Percentiles rank a stretch among this genome's conserved stretches.
These are phyloP conservation scores for Erebia palarica DNA, from an alignment of 2,888 invertebrate species.

Conservation along the genomic window DNA sequence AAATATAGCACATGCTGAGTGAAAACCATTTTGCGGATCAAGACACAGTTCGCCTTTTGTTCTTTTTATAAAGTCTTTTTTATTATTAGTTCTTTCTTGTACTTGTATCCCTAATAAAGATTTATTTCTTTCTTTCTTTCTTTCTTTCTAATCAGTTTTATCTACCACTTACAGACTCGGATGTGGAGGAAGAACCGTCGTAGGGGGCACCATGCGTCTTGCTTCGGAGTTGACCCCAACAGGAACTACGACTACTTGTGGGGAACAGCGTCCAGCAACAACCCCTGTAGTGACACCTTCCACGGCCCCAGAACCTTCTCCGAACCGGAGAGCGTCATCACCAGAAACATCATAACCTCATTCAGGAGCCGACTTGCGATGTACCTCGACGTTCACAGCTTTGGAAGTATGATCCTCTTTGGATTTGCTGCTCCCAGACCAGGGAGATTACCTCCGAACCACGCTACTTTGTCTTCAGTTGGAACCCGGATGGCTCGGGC, in stretches of 20 bases:
- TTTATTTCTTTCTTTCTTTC: too few species aligned
- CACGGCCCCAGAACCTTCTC: constrained; percentile 85
- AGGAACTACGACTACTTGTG: constrained; percentile 88
- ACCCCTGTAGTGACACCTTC: constrained; percentile 83
- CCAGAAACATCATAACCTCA: constrained; percentile 80
- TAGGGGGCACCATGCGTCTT: constrained; percentile 55
- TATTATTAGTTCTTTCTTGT: too few species aligned
- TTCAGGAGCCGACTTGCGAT: constrained; percentile 77
- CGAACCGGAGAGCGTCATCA: constrained; percentile 84
- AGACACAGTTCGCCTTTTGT: too few species aligned
- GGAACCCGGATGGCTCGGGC: constrained; percentile 69
- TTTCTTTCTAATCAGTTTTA: not conserved
- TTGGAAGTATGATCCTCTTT: constrained; percentile 83
- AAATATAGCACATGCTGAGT: too few species aligned
- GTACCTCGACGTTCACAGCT: constrained; percentile 90
- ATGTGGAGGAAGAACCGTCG: constrained; percentile 87
- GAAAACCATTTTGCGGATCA: too few species aligned
- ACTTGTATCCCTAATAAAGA: too few species aligned
- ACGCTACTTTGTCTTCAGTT: constrained; percentile 58
- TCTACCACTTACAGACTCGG: constrained; percentile 61
- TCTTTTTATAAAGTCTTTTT: too few species aligned
- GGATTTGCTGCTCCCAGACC: constrained; percentile 54
- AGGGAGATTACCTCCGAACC: constrained; percentile 74
- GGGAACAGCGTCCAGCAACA: constrained; percentile 77
- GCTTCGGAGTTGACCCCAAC: constrained; percentile 88